Evolutionary conservation across 2,888 invertebrate species (phyloP), one percentile per base, ranked within the genome.

Genomic region (Ectemnius continuus): DNA sequence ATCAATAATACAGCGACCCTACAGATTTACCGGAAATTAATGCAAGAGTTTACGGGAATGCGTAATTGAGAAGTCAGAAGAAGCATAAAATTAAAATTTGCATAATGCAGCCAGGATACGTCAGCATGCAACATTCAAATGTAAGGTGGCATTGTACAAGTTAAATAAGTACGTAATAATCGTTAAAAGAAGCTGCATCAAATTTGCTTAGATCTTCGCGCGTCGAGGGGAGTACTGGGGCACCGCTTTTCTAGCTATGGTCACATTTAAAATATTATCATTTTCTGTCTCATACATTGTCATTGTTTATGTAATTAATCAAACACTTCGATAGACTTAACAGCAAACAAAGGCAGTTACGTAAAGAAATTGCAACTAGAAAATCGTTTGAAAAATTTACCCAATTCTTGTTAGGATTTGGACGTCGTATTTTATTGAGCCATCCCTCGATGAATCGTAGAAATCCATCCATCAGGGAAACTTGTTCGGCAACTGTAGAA

Each of bases 351-450:
- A 67, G 14, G 18, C n/a, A n/a, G 18, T 58, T 58, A 52, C 52
- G 36, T 36, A 36, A 8, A 36, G 11, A 36, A 36, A 11, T 36
- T 36, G 36, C 11, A 11, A 36, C 36, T 36, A 36, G 11, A 36
- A 36, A 36, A 36, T 36, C 36, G 36, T 36, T 36, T 26, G 23
- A 14, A 70, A 64, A 65, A 66, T 46, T 94, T 94, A 97, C 96
- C 94, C 96, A 93, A 58, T 94, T 92, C 91, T 96, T 96, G 86
- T 95, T 95, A 79, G 93, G 93, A 81, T 92, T 92, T 4, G 95
- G 94, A 80, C 97, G 92, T 90, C 96, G 96, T 88, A 98, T 95
- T 92, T 97, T 97, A 92, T 98, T 98, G 78, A 98, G 94, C 90
- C 95, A 95, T 0, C 94, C 94, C 91, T 96, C 98, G 84, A 95